Evolutionary conservation across 2,113 vertebrate species (phyloP), one percentile per base, ranked within the genome.

Genomic region (Cephalopholis sonnerati): DNA sequence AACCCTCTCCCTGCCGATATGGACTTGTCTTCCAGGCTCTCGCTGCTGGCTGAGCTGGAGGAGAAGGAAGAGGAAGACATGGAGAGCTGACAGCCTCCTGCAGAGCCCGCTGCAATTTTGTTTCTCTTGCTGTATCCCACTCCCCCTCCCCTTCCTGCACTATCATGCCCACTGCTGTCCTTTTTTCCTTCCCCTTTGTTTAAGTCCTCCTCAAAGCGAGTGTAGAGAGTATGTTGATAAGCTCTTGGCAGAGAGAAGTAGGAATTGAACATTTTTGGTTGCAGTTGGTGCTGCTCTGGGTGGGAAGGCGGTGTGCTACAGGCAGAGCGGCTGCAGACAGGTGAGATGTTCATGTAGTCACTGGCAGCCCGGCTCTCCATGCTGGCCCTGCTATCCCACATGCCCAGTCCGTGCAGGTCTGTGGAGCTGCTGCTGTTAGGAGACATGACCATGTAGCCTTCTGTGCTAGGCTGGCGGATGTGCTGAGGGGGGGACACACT

Each of bases 311-410:
- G 95, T 1, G 95, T 95, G 81, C 93, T 93, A 88, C 88, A 93
- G 71, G 95, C 94, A 0, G 94, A 95, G 46, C 95, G 95, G 66
- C 88, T 92, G 77, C 93, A 95, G 48, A 93, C 87, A 2, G 96
- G 96, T 8, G 96, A 97, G 94, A 96, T 95, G 91, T 96, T 96
- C 94, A 97, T 93, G 57, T 97, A 97, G 80, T 97, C 96, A 0
- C 95, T 89, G 61, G 82, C 83, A 13, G 84, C 83, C 16, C 89
- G 88, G 84, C 93, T 92, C 83, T 96, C 95, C 85, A 92, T 83
- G 81, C 94, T 88, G 81, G 83, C 79, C 67, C 93, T 66, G 91
- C 94, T 90, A 4, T 94, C 89, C 96, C 95, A 94, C 84, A 90
- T 80, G n/a, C 68, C 51, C 29, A 90, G 57, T 46, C 93, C 90